These are phyloP conservation scores for Andrena cerasifolii DNA, from an alignment of 1,140 invertebrate species.

Conservation along the genomic window DNA sequence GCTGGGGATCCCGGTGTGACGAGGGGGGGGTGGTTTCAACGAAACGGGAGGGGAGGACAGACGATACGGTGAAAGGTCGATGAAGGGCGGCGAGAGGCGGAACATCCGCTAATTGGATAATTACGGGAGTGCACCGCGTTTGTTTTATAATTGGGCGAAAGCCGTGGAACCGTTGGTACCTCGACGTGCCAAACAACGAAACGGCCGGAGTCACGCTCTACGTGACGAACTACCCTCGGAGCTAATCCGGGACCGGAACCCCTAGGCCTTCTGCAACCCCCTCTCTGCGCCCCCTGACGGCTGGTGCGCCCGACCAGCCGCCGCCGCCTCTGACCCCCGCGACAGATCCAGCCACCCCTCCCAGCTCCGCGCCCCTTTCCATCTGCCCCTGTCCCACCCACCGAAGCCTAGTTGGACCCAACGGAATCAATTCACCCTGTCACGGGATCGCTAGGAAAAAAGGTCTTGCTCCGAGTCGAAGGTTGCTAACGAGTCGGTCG, in stretches of 20 bases:
- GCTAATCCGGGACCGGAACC: constrained; percentile 74
- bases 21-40: too few species aligned
- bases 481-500: neutral
- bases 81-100: constrained; percentile 49
- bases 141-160: constrained; percentile 83
- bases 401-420: constrained; percentile 11
- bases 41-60: constrained; percentile 27
- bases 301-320: constrained; percentile 17
- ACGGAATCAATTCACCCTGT: constrained; percentile 18
- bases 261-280: constrained; percentile 54
- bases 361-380: neutral
- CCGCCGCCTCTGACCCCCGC: constrained; percentile 41
- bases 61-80: constrained; percentile 11
- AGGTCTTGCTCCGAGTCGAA: constrained; percentile 7
- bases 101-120: constrained; percentile 82
- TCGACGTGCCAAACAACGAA: constrained; percentile 82
- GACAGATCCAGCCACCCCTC: neutral
- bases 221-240: constrained; percentile 81
- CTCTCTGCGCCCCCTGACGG: constrained; percentile 22
- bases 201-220: constrained; percentile 80
- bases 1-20: constrained; percentile 40
- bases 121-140: constrained; percentile 80
- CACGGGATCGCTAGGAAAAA: neutral
- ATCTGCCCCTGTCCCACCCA: constrained; percentile 7
- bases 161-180: constrained; percentile 68